phyloP scores from a whole-genome alignment of 1,140 invertebrate species.

The Gerris buenoi region DNA sequence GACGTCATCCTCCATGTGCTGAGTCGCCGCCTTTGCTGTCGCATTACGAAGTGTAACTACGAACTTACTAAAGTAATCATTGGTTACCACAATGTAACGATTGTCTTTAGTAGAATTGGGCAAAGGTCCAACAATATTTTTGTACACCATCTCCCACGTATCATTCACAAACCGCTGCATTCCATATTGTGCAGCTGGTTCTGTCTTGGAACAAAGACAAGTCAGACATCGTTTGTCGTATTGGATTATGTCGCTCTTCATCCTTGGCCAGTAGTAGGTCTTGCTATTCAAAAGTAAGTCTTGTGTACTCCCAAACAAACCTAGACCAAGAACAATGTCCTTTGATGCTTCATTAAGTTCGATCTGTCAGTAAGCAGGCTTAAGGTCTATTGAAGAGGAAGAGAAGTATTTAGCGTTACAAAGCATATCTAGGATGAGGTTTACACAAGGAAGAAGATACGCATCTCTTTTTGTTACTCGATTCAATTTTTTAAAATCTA shows the following conservation, averaged over 20 bases:
- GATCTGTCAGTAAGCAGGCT: conserved; percentile 23
- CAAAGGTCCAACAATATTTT: neutral
- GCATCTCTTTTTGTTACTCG: conserved; percentile 25
- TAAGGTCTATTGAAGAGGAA: conserved; percentile 24
- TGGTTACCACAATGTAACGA: neutral
- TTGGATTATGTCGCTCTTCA: neutral
- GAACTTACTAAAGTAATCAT: neutral
- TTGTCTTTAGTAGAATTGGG: neutral
- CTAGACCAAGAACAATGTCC: conserved; percentile 17
- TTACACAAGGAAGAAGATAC: conserved; percentile 3
- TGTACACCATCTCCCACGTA: neutral
- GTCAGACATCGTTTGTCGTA: neutral
- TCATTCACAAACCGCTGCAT: neutral
- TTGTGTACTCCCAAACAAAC: conserved; percentile 16
- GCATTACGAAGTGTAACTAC: neutral
- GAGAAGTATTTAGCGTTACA: conserved; percentile 23
- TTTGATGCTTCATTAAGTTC: conserved; percentile 8
- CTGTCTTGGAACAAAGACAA: neutral
- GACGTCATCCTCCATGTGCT: neutral
- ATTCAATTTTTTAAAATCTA: conserved; percentile 34
- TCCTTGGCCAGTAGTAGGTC: neutral
- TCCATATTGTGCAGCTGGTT: neutral
- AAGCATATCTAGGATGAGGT: conserved; percentile 20
- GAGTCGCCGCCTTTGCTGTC: neutral
- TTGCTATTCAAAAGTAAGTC: neutral